phyloP scores from a whole-genome alignment of 2,113 vertebrate genomes.

The Cryptotis parvus region DNA sequence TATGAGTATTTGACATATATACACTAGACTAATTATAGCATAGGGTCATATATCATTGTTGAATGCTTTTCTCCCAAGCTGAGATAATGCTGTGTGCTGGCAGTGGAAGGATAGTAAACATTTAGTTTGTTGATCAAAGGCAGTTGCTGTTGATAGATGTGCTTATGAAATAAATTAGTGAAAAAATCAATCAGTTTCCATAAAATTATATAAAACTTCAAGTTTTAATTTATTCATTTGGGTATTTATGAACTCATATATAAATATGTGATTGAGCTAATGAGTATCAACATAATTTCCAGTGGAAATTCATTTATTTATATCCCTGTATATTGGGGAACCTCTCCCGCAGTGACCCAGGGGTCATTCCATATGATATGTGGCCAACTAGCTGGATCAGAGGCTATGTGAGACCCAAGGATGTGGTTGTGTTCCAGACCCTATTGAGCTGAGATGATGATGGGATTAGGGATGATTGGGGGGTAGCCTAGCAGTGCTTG shows the following conservation, averaged over 20 bases:
- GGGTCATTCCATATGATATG: no score
- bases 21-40: constrained; percentile 31
- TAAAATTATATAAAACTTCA: not conserved
- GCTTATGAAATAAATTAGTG: not conserved
- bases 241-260: constrained; percentile 27
- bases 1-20: not conserved
- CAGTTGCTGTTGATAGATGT: not conserved
- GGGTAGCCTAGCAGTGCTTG: no score
- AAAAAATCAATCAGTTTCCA: constrained; percentile 12
- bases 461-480: no score
- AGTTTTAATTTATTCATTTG: constrained; percentile 9
- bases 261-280: not conserved
- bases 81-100: constrained; percentile 1
- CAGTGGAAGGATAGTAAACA: not conserved
- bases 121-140: constrained; percentile 5
- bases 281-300: constrained; percentile 32
- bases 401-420: no score
- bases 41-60: not conserved
- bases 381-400: no score
- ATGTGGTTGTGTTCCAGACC: no score
- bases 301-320: not conserved
- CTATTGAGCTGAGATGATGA: no score
- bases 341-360: no score
- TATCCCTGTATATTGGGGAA: no score
- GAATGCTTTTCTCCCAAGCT: not conserved